Evolutionary conservation across 2,113 vertebrate genomes (phyloP).

Genomic region (Tinamus guttatus): DNA sequence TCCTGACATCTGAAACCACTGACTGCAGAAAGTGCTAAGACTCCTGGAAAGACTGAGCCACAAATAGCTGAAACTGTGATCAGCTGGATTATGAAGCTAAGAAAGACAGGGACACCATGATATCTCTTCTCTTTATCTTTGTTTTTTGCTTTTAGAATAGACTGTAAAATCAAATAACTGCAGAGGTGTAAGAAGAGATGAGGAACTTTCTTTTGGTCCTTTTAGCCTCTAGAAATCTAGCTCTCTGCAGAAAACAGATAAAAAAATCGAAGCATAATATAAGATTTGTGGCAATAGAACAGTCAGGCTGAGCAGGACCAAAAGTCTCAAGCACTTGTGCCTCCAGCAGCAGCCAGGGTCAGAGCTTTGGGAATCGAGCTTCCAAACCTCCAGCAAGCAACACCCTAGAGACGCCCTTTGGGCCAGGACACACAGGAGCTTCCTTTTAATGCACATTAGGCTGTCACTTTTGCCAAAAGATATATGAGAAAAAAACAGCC

Average conservation of each 20-base stretch:
- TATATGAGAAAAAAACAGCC: not conserved
- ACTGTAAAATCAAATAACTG: not conserved
- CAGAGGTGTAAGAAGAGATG: not conserved
- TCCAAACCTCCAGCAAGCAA: not conserved
- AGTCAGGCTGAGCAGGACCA: not conserved
- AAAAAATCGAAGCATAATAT: slow-evolving; percentile 6
- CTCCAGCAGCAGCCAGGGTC: not conserved
- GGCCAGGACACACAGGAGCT: not conserved
- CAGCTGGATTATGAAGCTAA: not conserved
- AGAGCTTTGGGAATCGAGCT: rapidly evolving
- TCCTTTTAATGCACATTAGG: not conserved
- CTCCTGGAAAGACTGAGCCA: not conserved
- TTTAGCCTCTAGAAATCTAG: not conserved
- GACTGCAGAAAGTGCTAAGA: not conserved
- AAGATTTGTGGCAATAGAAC: not conserved
- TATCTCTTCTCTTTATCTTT: not conserved
- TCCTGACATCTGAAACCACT: not conserved
- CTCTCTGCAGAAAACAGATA: not conserved
- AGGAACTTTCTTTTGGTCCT: not conserved
- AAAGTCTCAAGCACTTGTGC: not conserved
- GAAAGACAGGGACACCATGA: not conserved
- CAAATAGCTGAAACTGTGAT: not conserved
- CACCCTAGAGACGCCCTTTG: not conserved
- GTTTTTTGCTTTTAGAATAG: not conserved
- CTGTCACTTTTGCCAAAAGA: not conserved